Conservation (phyloP, 2,113 vertebrate species). For the Otus sunia region DNA sequence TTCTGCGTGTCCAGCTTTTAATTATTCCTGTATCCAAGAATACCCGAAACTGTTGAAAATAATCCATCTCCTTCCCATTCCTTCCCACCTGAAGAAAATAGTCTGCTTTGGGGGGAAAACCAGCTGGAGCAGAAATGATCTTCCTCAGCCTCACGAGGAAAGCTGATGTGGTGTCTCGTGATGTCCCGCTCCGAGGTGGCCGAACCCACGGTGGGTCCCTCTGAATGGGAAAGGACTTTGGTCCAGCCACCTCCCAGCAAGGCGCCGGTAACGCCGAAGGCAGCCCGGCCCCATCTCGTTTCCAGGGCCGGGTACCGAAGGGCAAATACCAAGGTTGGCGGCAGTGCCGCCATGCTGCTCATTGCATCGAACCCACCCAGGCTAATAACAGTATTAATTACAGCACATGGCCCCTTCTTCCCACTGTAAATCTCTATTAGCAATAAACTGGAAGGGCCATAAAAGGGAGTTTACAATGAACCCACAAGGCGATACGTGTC, state of each 20-base stretch:
- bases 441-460: constrained; percentile 24
- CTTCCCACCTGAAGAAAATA: neutral
- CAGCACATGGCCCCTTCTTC: neutral
- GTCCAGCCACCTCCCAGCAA: neutral
- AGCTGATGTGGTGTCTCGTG: neutral
- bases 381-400: constrained; percentile 16
- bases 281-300: neutral
- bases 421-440: constrained; percentile 56
- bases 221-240: neutral
- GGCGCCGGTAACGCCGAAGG: neutral
- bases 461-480: constrained; percentile 17
- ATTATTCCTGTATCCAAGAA: neutral
- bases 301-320: neutral
- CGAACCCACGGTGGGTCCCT: rapidly evolving
- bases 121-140: neutral
- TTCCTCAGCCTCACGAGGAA: neutral
- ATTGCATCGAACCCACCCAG: neutral
- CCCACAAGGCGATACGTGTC: neutral
- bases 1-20: neutral
- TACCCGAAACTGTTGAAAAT: neutral
- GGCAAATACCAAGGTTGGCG: neutral
- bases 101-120: neutral
- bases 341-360: neutral
- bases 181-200: rapidly evolving
- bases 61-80: neutral